phyloP scores from a whole-genome alignment of 1,140 invertebrate species.

The Uloborus diversus region DNA sequence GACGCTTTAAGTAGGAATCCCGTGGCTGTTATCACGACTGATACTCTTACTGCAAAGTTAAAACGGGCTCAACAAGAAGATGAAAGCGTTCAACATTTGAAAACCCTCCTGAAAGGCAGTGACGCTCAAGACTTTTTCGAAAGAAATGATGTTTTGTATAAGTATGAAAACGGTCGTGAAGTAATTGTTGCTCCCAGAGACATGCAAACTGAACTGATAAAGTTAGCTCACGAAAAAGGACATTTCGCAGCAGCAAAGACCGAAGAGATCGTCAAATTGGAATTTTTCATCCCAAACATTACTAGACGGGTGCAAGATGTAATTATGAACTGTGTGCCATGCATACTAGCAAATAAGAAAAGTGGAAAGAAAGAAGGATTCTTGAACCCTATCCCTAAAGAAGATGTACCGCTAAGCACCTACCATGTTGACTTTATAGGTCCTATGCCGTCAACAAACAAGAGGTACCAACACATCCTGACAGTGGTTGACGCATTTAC shows the following conservation, averaged over 20 bases:
- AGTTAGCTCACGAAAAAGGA: neutral
- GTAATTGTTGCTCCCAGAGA: neutral
- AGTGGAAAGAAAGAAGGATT: constrained; percentile 12
- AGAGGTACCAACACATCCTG: constrained; percentile 1
- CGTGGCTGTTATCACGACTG: neutral
- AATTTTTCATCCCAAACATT: neutral
- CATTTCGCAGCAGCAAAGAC: neutral
- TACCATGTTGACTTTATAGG: constrained; percentile 17
- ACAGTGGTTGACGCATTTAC: neutral
- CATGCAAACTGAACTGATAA: neutral
- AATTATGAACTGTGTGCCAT: neutral
- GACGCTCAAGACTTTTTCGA: neutral
- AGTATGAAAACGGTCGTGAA: constrained; percentile 10
- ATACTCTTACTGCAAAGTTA: neutral
- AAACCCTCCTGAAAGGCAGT: neutral
- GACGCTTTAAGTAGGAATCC: constrained; percentile 10
- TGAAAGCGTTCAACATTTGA: neutral
- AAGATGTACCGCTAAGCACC: neutral
- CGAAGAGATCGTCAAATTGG: neutral
- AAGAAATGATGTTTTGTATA: constrained; percentile 7
- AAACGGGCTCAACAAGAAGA: neutral
- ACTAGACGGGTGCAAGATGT: neutral
- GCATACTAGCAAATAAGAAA: neutral
- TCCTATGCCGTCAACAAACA: neutral
- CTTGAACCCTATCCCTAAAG: neutral